Base-by-base conservation (phyloP, 2,797 vertebrate genomes). In the Meriones psammophilus region DNA sequence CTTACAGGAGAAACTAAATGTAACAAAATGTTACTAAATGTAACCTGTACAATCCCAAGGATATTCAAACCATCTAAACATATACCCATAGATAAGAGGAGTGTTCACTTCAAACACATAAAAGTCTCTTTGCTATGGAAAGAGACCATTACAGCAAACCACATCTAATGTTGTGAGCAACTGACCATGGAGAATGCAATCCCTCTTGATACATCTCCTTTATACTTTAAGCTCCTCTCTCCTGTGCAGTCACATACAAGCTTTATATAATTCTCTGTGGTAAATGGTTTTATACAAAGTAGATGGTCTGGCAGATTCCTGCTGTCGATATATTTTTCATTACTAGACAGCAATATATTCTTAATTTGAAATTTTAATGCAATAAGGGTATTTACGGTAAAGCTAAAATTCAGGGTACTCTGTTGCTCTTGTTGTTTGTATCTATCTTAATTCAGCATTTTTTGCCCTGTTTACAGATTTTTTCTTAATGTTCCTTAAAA, bases 361-460 rank as follows among this genome's bases (percentile, higher is more conserved):
- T 77, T 78, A 39, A 50, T 17, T 94, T 91, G 1, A 95, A 85
- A 71, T 50, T 85, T 46, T 64, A 91, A 30, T 80, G 46, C 13
- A 71, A 83, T 10, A 15, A 58, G 64, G 22, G 22, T 33, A 26
- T 1, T 69, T 94, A 2, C n/a, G 5, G 79, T 84, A 58, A 0
- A 28, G 17, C 33, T 91, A 9, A 83, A 64, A 78, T 60, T 10
- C n/a, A 85, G 78, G 1, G 8, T 42, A 15, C 7, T 18, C 12
- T 13, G 58, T 89, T 56, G 22, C 3, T 62, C 12, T 58, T 60
- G 56, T 42, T 64, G 15, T 62, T 64, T 66, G 9, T 14, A 14
- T 88, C 58, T 39, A 62, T 84, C 71, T 5, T 39, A 64, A 56
- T 39, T 76, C 50, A 6, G 54, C 30, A 90, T 64, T 4, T 30